phyloP scores from a whole-genome alignment of 2,797 vertebrate species.

The Paedocypris micromegethes region DNA sequence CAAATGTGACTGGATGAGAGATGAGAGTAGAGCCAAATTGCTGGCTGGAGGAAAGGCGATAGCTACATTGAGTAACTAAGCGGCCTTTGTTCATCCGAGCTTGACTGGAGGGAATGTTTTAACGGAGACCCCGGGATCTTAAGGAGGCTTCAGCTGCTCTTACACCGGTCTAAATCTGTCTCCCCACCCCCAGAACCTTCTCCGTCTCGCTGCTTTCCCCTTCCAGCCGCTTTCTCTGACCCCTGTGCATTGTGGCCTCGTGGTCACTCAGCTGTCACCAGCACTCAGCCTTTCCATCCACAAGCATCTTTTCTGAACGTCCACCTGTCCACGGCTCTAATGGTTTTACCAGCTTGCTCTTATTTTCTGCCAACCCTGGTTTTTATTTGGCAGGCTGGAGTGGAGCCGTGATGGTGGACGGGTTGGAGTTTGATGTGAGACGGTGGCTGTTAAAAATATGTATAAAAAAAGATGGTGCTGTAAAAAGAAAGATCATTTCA shows the following conservation, averaged over 20 bases:
- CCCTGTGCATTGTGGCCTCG: constrained; percentile 47
- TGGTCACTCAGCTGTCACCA: constrained; percentile 66
- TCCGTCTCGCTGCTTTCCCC: constrained; percentile 6
- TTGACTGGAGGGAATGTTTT: constrained; percentile 23
- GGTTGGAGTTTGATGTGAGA: neutral
- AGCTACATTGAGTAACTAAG: constrained; percentile 11
- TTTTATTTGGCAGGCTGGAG: neutral
- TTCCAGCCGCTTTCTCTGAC: constrained; percentile 57
- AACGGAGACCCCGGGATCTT: constrained; percentile 34
- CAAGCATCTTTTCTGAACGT: constrained; percentile 54
- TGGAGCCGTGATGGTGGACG: neutral
- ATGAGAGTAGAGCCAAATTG: constrained; percentile 21
- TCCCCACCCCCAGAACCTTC: constrained; percentile 47
- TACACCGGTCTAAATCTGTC: constrained; percentile 70
- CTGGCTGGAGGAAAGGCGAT: constrained; percentile 25
- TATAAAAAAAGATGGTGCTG: no score
- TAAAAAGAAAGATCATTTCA: no score
- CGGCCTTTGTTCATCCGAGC: constrained; percentile 17
- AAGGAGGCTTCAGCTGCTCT: constrained; percentile 62
- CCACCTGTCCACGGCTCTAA: constrained; percentile 64
- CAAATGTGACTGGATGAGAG: constrained; percentile 12
- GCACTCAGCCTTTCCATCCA: constrained; percentile 56
- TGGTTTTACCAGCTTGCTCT: constrained; percentile 45
- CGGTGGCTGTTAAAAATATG: neutral
- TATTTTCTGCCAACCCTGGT: constrained; percentile 2